Evolutionary conservation across 2,113 vertebrate genomes (phyloP).

Genomic region (Dendrocopos noguchii): DNA sequence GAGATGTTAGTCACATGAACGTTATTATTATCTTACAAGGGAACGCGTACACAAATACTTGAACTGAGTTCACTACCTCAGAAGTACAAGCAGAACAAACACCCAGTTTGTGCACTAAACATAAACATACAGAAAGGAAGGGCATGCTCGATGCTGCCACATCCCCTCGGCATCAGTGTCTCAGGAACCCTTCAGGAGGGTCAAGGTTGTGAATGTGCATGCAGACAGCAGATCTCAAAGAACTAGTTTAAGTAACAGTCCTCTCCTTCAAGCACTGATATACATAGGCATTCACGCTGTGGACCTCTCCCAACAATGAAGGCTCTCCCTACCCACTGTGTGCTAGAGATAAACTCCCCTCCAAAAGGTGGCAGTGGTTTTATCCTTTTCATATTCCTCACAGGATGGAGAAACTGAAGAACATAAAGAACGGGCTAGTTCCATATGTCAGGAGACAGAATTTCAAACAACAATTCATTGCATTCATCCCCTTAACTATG

Average conservation of each 20-base stretch:
- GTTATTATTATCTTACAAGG: neutral
- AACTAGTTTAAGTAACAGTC: neutral
- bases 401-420: neutral
- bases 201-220: neutral
- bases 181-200: neutral
- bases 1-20: neutral
- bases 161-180: neutral
- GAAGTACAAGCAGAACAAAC: neutral
- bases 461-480: neutral
- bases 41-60: neutral
- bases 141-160: neutral
- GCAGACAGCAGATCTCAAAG: neutral
- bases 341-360: neutral
- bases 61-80: neutral
- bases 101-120: fast-evolving
- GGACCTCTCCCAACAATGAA: neutral
- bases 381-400: neutral
- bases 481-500: neutral
- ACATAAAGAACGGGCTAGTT: neutral
- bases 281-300: neutral
- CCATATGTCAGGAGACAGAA: neutral
- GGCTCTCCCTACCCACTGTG: neutral
- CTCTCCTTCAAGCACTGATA: neutral
- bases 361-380: neutral
- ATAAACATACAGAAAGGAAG: neutral